A percentile compares a stretch with the other conserved stretches of the same genome.
phyloP scores from a whole-genome alignment of 2,113 vertebrate species.

The Ellobius talpinus region DNA sequence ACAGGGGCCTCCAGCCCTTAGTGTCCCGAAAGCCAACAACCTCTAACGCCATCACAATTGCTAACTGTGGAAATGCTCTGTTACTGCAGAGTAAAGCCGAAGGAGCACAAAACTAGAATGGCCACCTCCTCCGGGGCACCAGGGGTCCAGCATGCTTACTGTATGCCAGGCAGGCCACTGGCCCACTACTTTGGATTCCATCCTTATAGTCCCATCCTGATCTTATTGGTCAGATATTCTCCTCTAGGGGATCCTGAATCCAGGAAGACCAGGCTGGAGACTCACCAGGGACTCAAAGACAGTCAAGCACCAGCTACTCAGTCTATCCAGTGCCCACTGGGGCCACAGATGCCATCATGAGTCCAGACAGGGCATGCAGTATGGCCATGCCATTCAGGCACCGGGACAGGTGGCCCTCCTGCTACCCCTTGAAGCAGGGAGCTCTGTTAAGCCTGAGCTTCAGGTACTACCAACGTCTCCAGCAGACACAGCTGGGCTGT shows the following conservation, averaged over 20 bases:
- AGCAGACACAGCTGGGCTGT: background rate
- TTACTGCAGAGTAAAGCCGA: background rate
- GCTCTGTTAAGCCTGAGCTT: background rate
- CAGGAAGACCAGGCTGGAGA: background rate
- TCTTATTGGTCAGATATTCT: background rate
- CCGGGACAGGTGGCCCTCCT: too few species aligned
- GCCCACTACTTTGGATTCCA: rapidly evolving
- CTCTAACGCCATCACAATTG: background rate
- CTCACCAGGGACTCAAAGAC: background rate
- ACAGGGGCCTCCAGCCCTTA: background rate
- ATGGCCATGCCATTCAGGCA: background rate
- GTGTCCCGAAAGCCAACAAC: background rate
- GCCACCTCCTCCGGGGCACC: background rate
- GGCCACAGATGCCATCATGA: background rate
- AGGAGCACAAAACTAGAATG: background rate
- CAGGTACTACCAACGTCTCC: background rate
- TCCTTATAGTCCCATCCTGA: background rate
- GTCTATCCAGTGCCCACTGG: background rate
- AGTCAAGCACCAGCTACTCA: background rate
- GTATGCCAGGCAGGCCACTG: too few species aligned
- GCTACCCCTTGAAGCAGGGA: background rate
- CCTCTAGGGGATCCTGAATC: background rate
- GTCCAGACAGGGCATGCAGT: background rate
- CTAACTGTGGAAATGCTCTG: background rate
- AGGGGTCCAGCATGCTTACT: background rate